Percentiles rank a stretch among this genome's conserved stretches.
These are phyloP conservation scores for Helleia helle DNA, from an alignment of 2,888 invertebrate genomes.

Conservation along the genomic window DNA sequence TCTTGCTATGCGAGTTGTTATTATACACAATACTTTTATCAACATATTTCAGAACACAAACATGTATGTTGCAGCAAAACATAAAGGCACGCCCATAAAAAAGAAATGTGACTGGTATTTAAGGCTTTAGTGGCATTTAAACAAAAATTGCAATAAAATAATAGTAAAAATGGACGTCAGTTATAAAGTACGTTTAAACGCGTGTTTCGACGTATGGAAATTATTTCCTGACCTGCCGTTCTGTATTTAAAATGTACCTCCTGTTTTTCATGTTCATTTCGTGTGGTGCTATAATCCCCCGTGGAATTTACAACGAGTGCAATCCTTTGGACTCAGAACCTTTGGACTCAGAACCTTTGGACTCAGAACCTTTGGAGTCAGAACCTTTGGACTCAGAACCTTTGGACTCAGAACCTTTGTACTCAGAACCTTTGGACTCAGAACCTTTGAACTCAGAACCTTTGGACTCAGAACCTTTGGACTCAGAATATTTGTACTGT, in stretches of 20 bases:
- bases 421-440: no score
- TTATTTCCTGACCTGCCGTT: constrained; percentile 10
- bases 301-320: constrained; percentile 1
- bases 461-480: no score
- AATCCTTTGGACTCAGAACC: no score
- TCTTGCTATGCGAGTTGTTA: no score
- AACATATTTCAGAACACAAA: no score
- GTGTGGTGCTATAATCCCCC: neutral
- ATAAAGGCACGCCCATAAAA: constrained; percentile 7
- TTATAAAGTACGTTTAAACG: constrained; percentile 22
- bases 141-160: constrained; percentile 28
- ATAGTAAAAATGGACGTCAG: constrained; percentile 25
- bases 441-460: no score
- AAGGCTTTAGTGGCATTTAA: constrained; percentile 23
- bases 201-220: constrained; percentile 16
- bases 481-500: no score
- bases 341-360: no score
- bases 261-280: neutral
- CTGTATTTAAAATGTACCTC: constrained; percentile 8
- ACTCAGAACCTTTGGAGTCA: no score
- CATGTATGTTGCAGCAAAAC: constrained; percentile 18
- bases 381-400: no score
- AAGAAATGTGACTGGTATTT: constrained; percentile 19
- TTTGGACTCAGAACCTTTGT: no score
- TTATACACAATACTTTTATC: no score